phyloP scores from a whole-genome alignment of 92 coral and sea anemone genomes.

The Paramuricea clavata region DNA sequence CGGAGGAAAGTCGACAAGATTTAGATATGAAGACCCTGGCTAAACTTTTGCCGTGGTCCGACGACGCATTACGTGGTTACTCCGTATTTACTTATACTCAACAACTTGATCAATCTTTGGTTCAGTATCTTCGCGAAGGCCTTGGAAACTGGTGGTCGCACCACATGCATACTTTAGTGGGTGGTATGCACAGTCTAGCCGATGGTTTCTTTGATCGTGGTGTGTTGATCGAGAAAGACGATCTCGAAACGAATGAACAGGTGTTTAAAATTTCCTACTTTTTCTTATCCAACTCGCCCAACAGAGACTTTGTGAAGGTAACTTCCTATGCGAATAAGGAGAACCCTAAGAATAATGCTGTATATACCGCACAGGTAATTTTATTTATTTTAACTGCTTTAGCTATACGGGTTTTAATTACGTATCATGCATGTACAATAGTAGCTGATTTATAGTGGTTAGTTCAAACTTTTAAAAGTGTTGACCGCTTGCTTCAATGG shows the following conservation, averaged over 20 bases:
- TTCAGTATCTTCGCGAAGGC: constrained; percentile 47
- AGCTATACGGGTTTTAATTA: too few relatives aligned
- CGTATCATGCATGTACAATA: too few relatives aligned
- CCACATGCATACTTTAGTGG: constrained; percentile 47
- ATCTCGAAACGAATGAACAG: neutral
- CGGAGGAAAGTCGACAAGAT: too few relatives aligned
- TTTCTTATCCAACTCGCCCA: neutral
- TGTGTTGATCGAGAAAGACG: neutral
- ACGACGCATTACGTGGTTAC: constrained; percentile 45
- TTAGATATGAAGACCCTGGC: neutral
- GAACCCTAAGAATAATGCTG: too few relatives aligned
- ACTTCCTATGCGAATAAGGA: constrained; percentile 11
- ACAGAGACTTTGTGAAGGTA: neutral
- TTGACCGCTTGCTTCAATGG: too few relatives aligned
- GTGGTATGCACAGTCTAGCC: constrained; percentile 24
- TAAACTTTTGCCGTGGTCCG: too few relatives aligned
- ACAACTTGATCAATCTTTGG: constrained; percentile 45
- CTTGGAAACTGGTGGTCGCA: constrained; percentile 52
- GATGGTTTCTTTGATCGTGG: neutral
- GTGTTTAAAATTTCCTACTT: neutral
- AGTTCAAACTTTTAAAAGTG: too few relatives aligned
- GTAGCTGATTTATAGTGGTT: too few relatives aligned
- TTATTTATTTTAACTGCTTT: too few relatives aligned
- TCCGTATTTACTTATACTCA: constrained; percentile 48
- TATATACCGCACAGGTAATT: too few relatives aligned